Evolutionary conservation across 2,113 vertebrate species (phyloP), one percentile per base, ranked within the genome.

Genomic region (Phrynosoma blainvillii): DNA sequence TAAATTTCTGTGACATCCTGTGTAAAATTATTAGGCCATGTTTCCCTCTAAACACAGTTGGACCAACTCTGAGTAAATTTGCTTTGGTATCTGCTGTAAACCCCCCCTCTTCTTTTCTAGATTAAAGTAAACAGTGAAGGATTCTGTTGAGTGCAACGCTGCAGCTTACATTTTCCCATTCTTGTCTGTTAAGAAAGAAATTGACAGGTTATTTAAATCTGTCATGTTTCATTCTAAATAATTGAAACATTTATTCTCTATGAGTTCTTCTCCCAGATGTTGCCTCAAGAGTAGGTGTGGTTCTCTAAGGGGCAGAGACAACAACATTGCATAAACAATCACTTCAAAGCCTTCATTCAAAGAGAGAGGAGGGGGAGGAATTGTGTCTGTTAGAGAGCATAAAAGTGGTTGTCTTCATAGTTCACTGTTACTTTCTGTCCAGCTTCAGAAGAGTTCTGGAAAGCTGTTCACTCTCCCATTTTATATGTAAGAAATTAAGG

Each of bases 171-270:
- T 89, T 91, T 84, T 76, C 73, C 47, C 5, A 71, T 42, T 84
- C 8, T 47, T 11, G 23, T 75, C 89, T 81, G 90, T 23, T 14
- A 16, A 66, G 78, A 85, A 82, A 36, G 5, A 83, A 56, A 5
- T 16, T 89, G 80, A 66, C 56, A 27, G 5, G 10, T 86, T 92
- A 84, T 91, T 94, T 93, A 90, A 52, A 62, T 23, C 14, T 90
- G 40, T 91, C 82, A 4, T 79, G 56, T 71, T 76, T 89, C 59
- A 71, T 85, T 76, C 2, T 62, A 86, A 74, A 59, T 87, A 88
- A 90, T 42, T n/a, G 74, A 87, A 65, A 8, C 47, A 89, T 30
- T 76, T 87, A 52, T 20, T 54, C 1, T 0, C 42, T 56, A 56
- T 52, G 52, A 30, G 18, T 90, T 40, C 8, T 1, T 90, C 10